These are phyloP conservation scores for Bradypodion ventrale DNA, from an alignment of 2,797 vertebrate species.

Conservation along the genomic window DNA sequence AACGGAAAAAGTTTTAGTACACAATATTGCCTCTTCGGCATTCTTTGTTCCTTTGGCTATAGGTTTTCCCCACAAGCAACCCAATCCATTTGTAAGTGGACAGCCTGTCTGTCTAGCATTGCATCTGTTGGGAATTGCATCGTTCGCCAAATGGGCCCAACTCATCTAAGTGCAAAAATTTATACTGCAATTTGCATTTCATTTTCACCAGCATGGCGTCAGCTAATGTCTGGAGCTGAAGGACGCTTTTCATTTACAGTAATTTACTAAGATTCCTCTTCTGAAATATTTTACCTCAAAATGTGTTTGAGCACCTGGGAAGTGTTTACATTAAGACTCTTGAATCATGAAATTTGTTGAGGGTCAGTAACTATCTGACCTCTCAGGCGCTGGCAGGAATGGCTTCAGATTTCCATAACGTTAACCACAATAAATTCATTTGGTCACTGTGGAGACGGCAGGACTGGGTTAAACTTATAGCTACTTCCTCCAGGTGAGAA, in stretches of 20 bases:
- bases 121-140: not conserved
- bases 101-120: not conserved
- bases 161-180: constrained; percentile 4
- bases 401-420: not conserved
- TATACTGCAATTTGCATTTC: constrained; percentile 9
- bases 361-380: not conserved
- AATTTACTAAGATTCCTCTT: not conserved
- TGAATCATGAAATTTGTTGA: not conserved
- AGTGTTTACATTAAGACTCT: not conserved
- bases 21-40: not conserved
- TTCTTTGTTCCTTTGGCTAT: not conserved
- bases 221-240: not conserved
- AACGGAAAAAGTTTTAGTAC: not conserved
- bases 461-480: not conserved
- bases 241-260: not conserved
- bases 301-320: not conserved
- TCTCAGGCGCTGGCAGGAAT: not conserved
- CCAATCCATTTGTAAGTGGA: not conserved
- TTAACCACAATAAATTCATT: not conserved
- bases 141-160: not conserved
- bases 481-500: not conserved
- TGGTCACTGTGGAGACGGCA: not conserved
- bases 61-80: not conserved
- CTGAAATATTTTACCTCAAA: not conserved
- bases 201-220: not conserved